phyloP scores from a whole-genome alignment of 2,113 vertebrate species.

The Candoia aspera region DNA sequence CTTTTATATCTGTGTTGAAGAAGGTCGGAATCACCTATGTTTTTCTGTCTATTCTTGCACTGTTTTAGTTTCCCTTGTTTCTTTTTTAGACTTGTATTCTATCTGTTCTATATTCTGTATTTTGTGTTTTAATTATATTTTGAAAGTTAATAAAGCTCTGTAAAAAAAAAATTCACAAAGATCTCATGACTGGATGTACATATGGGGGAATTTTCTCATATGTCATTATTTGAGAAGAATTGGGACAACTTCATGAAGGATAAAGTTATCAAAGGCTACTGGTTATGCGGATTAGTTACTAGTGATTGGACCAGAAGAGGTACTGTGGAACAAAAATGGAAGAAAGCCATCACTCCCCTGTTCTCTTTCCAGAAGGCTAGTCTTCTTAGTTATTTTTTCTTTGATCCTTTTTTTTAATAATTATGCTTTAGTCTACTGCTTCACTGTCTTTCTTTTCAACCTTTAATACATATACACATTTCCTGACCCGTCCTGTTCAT shows the following conservation, averaged over 20 bases:
- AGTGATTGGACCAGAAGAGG: neutral
- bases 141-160: too few relatives aligned
- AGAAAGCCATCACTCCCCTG: neutral
- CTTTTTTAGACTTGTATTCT: too few relatives aligned
- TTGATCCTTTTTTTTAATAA: neutral
- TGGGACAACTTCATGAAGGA: neutral
- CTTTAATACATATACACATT: neutral
- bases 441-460: neutral
- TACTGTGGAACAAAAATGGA: neutral
- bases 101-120: too few relatives aligned
- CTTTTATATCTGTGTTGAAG: too few relatives aligned
- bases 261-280: neutral
- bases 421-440: neutral
- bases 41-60: too few relatives aligned
- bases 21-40: too few relatives aligned
- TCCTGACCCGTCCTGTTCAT: neutral
- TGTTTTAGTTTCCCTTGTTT: too few relatives aligned
- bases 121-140: too few relatives aligned
- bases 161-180: neutral
- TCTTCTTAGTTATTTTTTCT: neutral
- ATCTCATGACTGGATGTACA: neutral
- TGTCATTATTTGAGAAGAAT: neutral
- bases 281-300: neutral
- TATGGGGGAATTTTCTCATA: neutral
- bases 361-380: neutral